phyloP scores from a whole-genome alignment of 2,888 invertebrate species.

The Drosophila meridionalis region DNA sequence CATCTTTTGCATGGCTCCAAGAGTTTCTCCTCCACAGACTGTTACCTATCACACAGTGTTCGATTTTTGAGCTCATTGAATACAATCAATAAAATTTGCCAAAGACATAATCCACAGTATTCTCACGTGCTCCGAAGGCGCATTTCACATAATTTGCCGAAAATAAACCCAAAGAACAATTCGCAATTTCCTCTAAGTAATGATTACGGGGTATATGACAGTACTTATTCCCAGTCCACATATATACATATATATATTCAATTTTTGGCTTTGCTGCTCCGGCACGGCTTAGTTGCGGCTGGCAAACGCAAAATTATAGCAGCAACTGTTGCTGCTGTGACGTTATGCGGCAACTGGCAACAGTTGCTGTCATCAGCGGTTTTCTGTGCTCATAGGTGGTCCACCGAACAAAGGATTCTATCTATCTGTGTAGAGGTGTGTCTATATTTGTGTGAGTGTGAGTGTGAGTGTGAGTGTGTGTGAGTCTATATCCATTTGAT shows the following conservation, averaged over 20 bases:
- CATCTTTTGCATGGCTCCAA: too few relatives aligned
- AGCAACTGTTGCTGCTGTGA: constrained; percentile 44
- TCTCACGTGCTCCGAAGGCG: not conserved
- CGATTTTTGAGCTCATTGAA: not conserved
- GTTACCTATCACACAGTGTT: too few relatives aligned
- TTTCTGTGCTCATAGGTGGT: constrained; percentile 11
- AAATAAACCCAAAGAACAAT: not conserved
- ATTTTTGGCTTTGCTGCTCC: not conserved
- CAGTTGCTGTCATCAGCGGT: constrained; percentile 46
- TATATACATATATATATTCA: not conserved
- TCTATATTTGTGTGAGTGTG: not conserved
- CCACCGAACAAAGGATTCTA: constrained; percentile 6
- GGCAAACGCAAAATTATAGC: constrained; percentile 35
- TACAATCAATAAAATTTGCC: not conserved
- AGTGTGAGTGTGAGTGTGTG: not conserved
- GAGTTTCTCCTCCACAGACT: too few relatives aligned
- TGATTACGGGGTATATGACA: constrained; percentile 6
- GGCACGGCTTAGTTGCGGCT: constrained; percentile 19
- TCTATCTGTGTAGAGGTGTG: not conserved
- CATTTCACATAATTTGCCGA: not conserved
- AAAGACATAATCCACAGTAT: not conserved
- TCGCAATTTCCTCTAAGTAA: not conserved
- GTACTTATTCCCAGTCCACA: not conserved
- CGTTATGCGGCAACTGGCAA: constrained; percentile 36
- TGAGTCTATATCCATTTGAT: constrained; percentile 17